Conservation (phyloP, 37 sponge, comb jelly and placozoan species). For the Aplysina aerophoba region DNA sequence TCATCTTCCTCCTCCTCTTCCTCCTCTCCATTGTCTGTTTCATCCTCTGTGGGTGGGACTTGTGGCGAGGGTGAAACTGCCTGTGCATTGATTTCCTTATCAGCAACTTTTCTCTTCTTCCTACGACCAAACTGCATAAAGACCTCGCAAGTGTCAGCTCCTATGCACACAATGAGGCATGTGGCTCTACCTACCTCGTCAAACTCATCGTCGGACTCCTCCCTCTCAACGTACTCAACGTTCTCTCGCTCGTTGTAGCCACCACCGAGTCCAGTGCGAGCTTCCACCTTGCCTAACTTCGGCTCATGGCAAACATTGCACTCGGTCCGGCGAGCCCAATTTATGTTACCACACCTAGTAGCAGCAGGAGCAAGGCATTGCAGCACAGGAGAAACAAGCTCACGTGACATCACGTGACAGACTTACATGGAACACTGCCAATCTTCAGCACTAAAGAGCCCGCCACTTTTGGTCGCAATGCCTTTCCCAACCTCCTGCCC, state of each 20-base stretch:
- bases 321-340: conserved; percentile 95
- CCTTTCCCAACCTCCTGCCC: conserved; percentile 91
- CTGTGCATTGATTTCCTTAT: background rate
- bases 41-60: background rate
- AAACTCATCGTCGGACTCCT: conserved; percentile 93
- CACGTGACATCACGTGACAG: background rate
- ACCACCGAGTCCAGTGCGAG: conserved; percentile 94
- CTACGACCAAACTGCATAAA: conserved; percentile 78
- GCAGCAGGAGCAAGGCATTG: background rate
- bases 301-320: conserved; percentile 94
- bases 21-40: conserved; percentile 8
- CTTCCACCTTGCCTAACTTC: conserved; percentile 92
- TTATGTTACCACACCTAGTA: conserved; percentile 93
- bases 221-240: conserved; percentile 90
- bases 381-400: background rate
- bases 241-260: conserved; percentile 93
- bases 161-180: background rate
- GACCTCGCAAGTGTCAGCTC: no score
- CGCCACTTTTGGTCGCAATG: conserved; percentile 92
- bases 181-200: conserved; percentile 81
- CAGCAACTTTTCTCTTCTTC: conserved; percentile 83
- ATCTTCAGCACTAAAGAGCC: conserved; percentile 98
- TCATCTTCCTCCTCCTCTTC: conserved; percentile 66
- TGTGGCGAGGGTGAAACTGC: background rate
- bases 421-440: conserved; percentile 95